Conservation (phyloP, 2,797 vertebrate genomes). For the Parambassis ranga region DNA sequence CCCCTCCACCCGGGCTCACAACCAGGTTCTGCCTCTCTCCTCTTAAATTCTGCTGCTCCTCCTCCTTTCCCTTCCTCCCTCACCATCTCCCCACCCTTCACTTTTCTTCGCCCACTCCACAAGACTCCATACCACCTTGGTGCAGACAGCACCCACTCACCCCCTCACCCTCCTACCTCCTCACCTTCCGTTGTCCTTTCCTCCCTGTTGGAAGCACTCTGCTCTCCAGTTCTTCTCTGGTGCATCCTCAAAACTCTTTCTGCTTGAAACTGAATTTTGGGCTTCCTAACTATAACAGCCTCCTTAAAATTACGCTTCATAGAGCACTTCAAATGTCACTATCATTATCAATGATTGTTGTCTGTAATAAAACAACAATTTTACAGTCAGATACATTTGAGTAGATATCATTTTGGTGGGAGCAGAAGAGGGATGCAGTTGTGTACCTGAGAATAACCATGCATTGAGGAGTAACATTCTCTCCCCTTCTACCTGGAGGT, state of each 20-base stretch:
- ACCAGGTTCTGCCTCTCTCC: slow-evolving; percentile 91
- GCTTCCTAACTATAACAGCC: slow-evolving; percentile 15
- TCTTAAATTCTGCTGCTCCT: slow-evolving; percentile 89
- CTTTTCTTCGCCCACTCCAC: slow-evolving; percentile 58
- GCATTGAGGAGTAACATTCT: slow-evolving; percentile 52
- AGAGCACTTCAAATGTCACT: not conserved
- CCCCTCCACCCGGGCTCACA: slow-evolving; percentile 98
- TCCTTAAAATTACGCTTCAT: slow-evolving; percentile 14
- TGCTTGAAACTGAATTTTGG: slow-evolving; percentile 16
- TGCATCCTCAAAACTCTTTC: slow-evolving; percentile 23
- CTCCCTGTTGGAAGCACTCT: slow-evolving; percentile 55
- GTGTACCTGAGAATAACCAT: slow-evolving; percentile 57
- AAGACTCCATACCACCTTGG: slow-evolving; percentile 54
- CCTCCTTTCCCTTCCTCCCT: slow-evolving; percentile 53
- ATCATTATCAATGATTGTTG: slow-evolving; percentile 1
- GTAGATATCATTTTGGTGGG: not conserved
- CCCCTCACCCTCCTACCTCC: slow-evolving; percentile 50
- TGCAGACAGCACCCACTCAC: slow-evolving; percentile 41
- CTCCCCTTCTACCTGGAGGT: slow-evolving; percentile 65
- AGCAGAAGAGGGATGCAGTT: not conserved
- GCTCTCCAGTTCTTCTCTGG: slow-evolving; percentile 67
- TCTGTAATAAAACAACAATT: not conserved
- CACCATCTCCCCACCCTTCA: slow-evolving; percentile 60
- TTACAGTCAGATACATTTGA: not conserved
- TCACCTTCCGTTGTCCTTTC: slow-evolving; percentile 64